Percentiles rank a stretch among this genome's conserved stretches.
Conservation (phyloP, 2,113 vertebrate species). For the Cyprinodon tularosa region DNA sequence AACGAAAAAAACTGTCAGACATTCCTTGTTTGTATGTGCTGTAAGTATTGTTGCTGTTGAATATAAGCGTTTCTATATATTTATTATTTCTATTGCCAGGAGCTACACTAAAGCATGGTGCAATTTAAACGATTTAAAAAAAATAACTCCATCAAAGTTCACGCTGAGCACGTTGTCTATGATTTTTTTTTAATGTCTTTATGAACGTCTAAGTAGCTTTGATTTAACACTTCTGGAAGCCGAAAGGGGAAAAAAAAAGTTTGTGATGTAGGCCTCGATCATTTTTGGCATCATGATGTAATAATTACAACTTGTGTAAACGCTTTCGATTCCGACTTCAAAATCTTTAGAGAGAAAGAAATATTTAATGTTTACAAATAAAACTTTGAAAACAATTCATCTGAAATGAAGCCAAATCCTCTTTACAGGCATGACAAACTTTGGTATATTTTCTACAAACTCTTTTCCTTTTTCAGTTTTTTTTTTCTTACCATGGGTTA, state of each 20-base stretch:
- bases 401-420: slow-evolving; percentile 28
- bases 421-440: neutral
- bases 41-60: slow-evolving; percentile 99
- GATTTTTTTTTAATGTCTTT: slow-evolving; percentile 84
- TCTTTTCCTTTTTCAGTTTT: neutral
- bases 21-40: slow-evolving; percentile 99
- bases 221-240: slow-evolving; percentile 77
- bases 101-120: slow-evolving; percentile 94
- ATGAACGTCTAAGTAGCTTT: slow-evolving; percentile 84
- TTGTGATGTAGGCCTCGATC: slow-evolving; percentile 77
- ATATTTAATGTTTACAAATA: slow-evolving; percentile 99
- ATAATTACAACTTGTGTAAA: slow-evolving; percentile 72
- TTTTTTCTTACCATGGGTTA: neutral
- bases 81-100: slow-evolving; percentile 96
- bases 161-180: slow-evolving; percentile 90
- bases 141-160: slow-evolving; percentile 80
- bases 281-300: slow-evolving; percentile 85
- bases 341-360: slow-evolving; percentile 93
- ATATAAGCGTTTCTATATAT: slow-evolving; percentile 99
- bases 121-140: slow-evolving; percentile 89
- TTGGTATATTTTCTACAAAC: neutral
- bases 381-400: slow-evolving; percentile 83
- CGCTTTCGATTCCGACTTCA: slow-evolving; percentile 80
- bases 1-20: slow-evolving; percentile 83
- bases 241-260: slow-evolving; percentile 61